Evolutionary conservation across 2,113 vertebrate species (phyloP).

Genomic region (Piaya cayana): DNA sequence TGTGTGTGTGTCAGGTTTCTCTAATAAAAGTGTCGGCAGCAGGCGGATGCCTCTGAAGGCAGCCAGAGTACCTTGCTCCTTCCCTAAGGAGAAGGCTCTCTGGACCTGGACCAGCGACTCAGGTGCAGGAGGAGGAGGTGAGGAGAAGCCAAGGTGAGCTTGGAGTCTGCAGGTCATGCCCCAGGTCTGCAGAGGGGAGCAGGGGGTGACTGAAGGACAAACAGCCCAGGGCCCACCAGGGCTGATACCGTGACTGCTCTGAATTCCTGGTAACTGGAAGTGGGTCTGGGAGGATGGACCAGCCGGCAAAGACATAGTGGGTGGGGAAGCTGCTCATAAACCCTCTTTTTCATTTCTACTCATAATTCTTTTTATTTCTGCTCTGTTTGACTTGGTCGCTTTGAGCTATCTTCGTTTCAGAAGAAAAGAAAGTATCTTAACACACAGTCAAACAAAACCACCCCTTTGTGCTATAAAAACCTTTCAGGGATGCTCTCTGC

Average conservation of each 20-base stretch:
- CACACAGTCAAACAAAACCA: background rate
- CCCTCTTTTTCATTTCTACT: background rate
- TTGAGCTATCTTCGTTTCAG: background rate
- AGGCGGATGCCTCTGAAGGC: background rate
- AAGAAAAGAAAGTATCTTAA: background rate
- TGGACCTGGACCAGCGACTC: background rate
- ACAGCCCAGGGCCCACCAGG: background rate
- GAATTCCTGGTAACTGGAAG: background rate
- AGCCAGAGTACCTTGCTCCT: background rate
- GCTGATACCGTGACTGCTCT: background rate
- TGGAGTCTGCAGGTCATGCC: background rate
- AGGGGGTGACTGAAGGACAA: background rate
- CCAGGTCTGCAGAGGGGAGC: background rate
- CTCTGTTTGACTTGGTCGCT: background rate
- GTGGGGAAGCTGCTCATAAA: background rate
- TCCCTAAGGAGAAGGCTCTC: background rate
- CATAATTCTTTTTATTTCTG: background rate
- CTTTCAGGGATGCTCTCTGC: background rate
- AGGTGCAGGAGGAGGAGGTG: background rate
- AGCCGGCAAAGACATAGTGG: background rate
- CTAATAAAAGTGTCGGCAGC: background rate
- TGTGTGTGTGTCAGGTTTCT: conserved; percentile 18
- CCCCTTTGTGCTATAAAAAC: background rate
- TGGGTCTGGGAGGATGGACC: background rate
- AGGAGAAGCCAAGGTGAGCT: background rate